A percentile compares a stretch with the other conserved stretches of the same genome.
Evolutionary conservation across 53 echinoderm and acorn worm species (phyloP).

Genomic region (Glandiceps talaboti): DNA sequence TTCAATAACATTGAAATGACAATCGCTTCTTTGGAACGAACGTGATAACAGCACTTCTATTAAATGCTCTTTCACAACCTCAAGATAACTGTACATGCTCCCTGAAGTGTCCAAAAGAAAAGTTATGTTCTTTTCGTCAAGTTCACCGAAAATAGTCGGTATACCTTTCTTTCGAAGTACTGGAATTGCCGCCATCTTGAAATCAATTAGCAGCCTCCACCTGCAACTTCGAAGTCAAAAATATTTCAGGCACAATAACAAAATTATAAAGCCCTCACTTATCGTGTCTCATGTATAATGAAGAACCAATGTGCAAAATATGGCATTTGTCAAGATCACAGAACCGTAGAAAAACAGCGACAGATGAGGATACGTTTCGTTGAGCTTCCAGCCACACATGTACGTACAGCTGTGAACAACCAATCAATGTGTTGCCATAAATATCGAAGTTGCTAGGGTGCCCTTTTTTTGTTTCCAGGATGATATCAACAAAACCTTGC

Average conservation of each 20-base stretch:
- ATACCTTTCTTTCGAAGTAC: conserved; percentile 30
- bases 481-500: not conserved
- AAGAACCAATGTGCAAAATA: no score
- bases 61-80: conserved; percentile 69
- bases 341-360: no score
- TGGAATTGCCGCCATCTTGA: conserved; percentile 24
- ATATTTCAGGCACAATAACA: no score
- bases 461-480: not conserved
- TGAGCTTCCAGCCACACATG: not conserved
- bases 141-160: conserved; percentile 83
- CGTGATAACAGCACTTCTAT: conserved; percentile 63
- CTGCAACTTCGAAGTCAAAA: no score
- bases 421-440: not conserved
- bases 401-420: no score
- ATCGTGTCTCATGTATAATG: no score
- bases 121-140: conserved; percentile 76
- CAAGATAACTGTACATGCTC: conserved; percentile 68
- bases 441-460: not conserved
- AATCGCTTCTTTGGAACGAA: conserved; percentile 47
- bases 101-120: conserved; percentile 83
- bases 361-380: no score
- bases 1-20: conserved; percentile 77
- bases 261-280: no score
- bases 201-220: no score
- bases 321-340: no score